phyloP scores from a whole-genome alignment of 2,797 vertebrate genomes.

The Tragopan temminckii region DNA sequence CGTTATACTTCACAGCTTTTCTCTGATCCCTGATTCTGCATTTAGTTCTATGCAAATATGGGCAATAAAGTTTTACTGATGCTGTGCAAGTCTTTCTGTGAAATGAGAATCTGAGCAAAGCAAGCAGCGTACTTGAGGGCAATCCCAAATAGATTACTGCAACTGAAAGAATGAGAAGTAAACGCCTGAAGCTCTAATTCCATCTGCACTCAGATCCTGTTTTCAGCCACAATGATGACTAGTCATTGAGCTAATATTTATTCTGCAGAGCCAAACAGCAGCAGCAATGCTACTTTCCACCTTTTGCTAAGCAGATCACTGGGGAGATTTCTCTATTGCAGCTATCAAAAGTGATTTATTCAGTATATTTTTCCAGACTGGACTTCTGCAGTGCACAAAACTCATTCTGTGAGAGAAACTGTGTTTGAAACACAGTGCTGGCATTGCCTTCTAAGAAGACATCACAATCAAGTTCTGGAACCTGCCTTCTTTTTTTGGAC shows the following conservation, averaged over 20 bases:
- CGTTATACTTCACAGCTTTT: neutral
- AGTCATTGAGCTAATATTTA: neutral
- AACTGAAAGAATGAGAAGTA: neutral
- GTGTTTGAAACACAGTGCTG: neutral
- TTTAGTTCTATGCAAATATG: neutral
- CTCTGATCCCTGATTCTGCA: neutral
- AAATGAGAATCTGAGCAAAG: constrained; percentile 1
- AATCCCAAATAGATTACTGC: neutral
- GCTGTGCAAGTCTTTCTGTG: neutral
- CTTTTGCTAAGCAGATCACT: neutral
- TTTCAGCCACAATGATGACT: neutral
- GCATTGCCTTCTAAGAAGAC: neutral
- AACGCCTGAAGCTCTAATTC: neutral
- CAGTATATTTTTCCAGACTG: neutral
- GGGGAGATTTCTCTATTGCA: neutral
- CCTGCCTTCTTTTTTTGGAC: neutral
- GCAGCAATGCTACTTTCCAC: neutral
- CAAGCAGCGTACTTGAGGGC: neutral
- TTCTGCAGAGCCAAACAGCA: neutral
- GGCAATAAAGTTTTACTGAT: neutral
- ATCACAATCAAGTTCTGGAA: neutral
- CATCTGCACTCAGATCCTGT: constrained; percentile 1
- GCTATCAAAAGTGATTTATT: neutral
- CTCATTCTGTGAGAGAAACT: constrained; percentile 36
- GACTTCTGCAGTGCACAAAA: neutral